These are phyloP conservation scores for Drosophila macrothrix DNA, from an alignment of 2,888 invertebrate genomes.

Conservation along the genomic window DNA sequence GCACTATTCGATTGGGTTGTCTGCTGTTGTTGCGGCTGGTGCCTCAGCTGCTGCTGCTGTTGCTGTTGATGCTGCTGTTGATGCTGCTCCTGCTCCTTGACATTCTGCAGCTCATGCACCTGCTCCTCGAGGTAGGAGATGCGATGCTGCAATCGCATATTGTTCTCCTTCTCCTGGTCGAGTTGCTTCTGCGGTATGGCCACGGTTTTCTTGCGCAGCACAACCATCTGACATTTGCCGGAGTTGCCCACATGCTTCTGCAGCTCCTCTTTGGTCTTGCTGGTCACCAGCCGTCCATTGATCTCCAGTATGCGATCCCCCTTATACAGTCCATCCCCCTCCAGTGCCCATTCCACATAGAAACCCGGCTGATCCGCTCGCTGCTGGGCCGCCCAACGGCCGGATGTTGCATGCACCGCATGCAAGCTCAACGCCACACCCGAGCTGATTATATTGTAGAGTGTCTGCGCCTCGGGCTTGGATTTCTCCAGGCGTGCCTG, in stretches of 20 bases:
- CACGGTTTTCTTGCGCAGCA: slow-evolving; percentile 81
- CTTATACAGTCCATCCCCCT: slow-evolving; percentile 90
- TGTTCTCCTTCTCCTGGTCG: slow-evolving; percentile 88
- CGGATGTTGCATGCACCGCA: slow-evolving; percentile 89
- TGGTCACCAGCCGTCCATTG: slow-evolving; percentile 91
- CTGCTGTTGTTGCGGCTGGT: slow-evolving; percentile 20
- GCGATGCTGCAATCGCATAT: slow-evolving; percentile 93
- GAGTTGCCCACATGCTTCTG: slow-evolving; percentile 87
- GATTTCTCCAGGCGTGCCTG: slow-evolving; percentile 91
- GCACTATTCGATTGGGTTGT: slow-evolving; percentile 62
- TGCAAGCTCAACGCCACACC: slow-evolving; percentile 86
- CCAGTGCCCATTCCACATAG: slow-evolving; percentile 93
- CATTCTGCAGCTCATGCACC: slow-evolving; percentile 88
- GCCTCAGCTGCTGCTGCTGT: slow-evolving; percentile 4
- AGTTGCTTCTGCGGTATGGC: slow-evolving; percentile 84
- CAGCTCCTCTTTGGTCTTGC: slow-evolving; percentile 90
- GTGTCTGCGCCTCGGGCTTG: slow-evolving; percentile 86
- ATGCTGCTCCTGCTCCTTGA: slow-evolving; percentile 75
- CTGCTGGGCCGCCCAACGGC: slow-evolving; percentile 90
- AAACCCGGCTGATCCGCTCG: slow-evolving; percentile 89
- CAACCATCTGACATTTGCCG: slow-evolving; percentile 84
- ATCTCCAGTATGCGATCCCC: slow-evolving; percentile 93
- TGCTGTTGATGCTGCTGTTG: slow-evolving; percentile 44
- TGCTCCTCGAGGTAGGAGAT: slow-evolving; percentile 96
- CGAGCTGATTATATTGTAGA: slow-evolving; percentile 86